Conservation (phyloP, 2,797 vertebrate species). For the Microctenopoma steveboyesi region DNA sequence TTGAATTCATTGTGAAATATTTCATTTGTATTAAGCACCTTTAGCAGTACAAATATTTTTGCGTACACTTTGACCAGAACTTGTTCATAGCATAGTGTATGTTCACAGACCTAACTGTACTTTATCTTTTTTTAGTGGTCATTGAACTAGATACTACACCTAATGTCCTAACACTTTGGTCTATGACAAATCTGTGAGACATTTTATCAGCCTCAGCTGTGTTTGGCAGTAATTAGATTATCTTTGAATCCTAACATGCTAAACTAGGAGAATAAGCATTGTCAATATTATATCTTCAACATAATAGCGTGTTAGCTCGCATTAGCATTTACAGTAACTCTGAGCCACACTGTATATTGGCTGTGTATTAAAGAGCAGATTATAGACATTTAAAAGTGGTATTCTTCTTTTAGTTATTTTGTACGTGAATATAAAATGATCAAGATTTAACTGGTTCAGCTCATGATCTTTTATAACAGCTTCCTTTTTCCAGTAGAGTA, state of each 20-base stretch:
- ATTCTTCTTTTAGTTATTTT: background rate
- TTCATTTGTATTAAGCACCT: constrained; percentile 21
- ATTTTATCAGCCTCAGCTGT: no score
- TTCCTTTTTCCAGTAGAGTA: constrained; percentile 30
- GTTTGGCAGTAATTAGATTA: no score
- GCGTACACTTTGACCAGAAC: constrained; percentile 12
- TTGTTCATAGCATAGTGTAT: background rate
- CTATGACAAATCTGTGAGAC: background rate
- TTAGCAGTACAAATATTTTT: constrained; percentile 5
- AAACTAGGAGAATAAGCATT: background rate
- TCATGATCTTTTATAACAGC: constrained; percentile 23
- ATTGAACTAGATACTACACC: no score
- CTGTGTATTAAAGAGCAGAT: no score
- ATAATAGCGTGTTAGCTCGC: background rate
- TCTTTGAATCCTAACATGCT: background rate
- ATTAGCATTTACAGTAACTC: no score
- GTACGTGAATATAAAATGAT: background rate
- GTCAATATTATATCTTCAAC: no score
- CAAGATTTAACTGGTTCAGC: constrained; percentile 19
- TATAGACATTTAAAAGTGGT: no score
- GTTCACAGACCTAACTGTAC: background rate
- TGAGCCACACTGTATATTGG: no score
- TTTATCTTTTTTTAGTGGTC: no score
- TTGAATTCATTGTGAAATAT: constrained; percentile 48
- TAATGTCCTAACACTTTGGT: background rate